These are phyloP conservation scores for Gallinago media DNA, from an alignment of 2,113 vertebrate species.

Conservation along the genomic window DNA sequence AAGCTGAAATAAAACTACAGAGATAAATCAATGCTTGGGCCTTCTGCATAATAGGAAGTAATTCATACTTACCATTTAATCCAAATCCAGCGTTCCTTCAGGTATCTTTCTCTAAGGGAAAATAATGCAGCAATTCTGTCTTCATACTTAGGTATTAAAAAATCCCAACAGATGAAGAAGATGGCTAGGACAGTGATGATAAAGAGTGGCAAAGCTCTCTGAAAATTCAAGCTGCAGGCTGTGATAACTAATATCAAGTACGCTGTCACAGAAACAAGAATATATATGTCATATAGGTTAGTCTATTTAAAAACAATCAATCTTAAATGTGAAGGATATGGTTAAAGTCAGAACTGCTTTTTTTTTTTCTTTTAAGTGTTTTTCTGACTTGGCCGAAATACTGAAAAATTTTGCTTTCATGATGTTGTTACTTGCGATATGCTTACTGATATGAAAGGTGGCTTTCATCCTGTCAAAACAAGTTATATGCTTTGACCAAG, in stretches of 20 bases:
- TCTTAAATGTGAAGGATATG: neutral
- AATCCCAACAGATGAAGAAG: conserved; percentile 87
- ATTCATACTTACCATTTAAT: conserved; percentile 83
- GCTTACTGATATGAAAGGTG: neutral
- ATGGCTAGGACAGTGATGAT: conserved; percentile 75
- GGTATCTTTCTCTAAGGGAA: conserved; percentile 38
- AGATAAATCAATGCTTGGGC: neutral
- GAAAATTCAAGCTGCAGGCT: conserved; percentile 86
- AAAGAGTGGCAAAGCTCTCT: conserved; percentile 81
- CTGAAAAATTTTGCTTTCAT: neutral
- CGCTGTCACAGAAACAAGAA: conserved; percentile 71
- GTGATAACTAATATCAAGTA: conserved; percentile 78
- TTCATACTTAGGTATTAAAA: conserved; percentile 79
- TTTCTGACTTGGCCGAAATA: neutral
- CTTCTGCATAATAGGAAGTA: neutral
- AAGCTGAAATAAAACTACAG: neutral
- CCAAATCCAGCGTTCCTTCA: conserved; percentile 78
- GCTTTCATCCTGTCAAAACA: neutral
- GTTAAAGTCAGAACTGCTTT: neutral
- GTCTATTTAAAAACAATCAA: neutral
- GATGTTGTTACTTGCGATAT: neutral
- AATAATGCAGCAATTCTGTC: conserved; percentile 67
- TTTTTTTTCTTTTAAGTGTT: neutral
- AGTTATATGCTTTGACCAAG: neutral
- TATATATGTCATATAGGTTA: neutral